Base-by-base conservation (phyloP, 2,797 vertebrate genomes). In the Sebastes nivosus region DNA sequence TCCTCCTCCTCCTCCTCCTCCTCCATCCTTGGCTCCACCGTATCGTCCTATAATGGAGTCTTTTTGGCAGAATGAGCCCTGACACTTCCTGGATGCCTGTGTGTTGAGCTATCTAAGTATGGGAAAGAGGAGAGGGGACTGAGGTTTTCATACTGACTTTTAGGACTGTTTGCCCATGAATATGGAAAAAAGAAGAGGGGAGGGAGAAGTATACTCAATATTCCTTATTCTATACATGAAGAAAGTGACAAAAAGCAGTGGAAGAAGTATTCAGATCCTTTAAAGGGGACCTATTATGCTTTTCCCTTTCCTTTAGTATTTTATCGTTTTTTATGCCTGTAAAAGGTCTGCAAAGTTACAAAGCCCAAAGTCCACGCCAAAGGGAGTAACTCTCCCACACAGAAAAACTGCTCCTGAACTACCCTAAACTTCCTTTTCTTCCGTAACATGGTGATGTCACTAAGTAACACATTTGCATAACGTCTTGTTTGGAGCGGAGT, bases 11-110 rank as follows among this genome's bases (percentile, higher is more conserved):
- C 34, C 25, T 38, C 64, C 61, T 46, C 50, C 57, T 14, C 24
- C 60, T 52, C 60, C 61, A 63, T 79, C 77, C 83, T 72, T 81
- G 64, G 75, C 72, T 73, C 58, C 57, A 18, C 71, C 72, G 16
- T 46, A 16, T 55, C 60, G 36, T 57, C 77, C 72, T 66, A 73
- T 88, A 83, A 85, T 84, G 86, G 81, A 87, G 86, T 22, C 58
- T 67, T 85, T 82, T 86, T 91, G 93, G 91, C 84, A 74, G 81
- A 89, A 89, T 77, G 22, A 79, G 85, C 83, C 60, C 68, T 77
- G 80, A 89, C 72, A 68, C 88, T 94, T 94, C 91, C 91, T 92
- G 91, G 91, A 94, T 94, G 90, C 86, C 84, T 93, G 85, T 70
- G 85, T 91, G 93, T 89, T 94, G 86, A 94, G 87, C 84, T 90